Evolutionary conservation across 2,797 vertebrate genomes (phyloP).

Genomic region (Muscicapa striata): DNA sequence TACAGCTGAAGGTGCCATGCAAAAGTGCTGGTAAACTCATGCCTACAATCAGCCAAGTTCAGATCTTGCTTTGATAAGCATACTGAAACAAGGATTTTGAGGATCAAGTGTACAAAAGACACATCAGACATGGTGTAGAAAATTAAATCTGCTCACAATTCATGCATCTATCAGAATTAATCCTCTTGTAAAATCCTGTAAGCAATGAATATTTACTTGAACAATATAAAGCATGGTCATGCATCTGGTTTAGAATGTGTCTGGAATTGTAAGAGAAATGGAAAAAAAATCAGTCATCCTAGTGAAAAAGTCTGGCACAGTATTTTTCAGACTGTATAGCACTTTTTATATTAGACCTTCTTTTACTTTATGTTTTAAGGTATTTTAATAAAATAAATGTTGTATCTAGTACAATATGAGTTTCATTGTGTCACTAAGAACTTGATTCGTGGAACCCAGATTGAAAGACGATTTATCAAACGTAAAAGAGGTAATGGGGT

Average conservation of each 20-base stretch:
- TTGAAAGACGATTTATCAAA: not conserved
- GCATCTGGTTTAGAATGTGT: not conserved
- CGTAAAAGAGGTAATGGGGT: not conserved
- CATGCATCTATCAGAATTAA: not conserved
- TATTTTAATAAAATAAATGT: not conserved
- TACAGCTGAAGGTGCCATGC: not conserved
- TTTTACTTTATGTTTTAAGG: not conserved
- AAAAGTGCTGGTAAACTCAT: not conserved
- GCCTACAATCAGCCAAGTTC: not conserved
- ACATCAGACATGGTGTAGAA: not conserved
- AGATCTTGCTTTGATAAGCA: not conserved
- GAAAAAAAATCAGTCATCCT: not conserved
- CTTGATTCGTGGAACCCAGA: not conserved
- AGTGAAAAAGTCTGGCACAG: not conserved
- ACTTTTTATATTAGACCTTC: not conserved
- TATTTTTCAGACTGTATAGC: not conserved
- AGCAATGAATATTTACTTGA: not conserved
- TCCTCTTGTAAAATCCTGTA: not conserved
- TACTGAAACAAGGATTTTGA: not conserved
- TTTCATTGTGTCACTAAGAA: not conserved
- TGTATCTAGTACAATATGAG: not conserved
- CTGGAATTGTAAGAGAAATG: not conserved
- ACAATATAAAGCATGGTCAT: not conserved
- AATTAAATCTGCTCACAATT: not conserved
- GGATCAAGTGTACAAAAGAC: not conserved